These are phyloP conservation scores for Isichthys henryi DNA, from an alignment of 2,113 vertebrate species.

Conservation along the genomic window DNA sequence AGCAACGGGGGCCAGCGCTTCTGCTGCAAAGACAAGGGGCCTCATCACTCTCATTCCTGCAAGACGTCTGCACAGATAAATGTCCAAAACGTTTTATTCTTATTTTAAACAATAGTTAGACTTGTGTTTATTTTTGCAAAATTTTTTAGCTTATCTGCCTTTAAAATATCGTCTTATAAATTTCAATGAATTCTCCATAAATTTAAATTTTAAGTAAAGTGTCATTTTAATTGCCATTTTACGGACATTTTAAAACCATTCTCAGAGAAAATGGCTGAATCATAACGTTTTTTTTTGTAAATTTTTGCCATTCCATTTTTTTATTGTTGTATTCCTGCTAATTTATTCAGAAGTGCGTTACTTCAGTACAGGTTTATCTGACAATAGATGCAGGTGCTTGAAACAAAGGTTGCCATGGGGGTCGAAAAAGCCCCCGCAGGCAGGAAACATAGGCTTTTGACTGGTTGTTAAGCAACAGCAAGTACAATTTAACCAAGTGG, in stretches of 20 bases:
- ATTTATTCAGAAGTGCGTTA: not conserved
- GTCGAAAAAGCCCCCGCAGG: not conserved
- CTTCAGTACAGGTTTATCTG: conserved; percentile 5
- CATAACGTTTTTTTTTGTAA: not conserved
- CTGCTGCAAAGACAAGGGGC: not conserved
- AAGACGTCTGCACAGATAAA: not conserved
- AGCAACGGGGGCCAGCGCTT: not conserved
- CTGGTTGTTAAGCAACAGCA: conserved; percentile 14
- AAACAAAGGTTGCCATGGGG: conserved; percentile 13
- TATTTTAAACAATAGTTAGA: not conserved
- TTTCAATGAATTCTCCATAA: not conserved
- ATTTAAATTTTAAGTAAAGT: not conserved
- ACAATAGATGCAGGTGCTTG: conserved; percentile 9
- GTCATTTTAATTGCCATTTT: not conserved
- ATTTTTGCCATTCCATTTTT: not conserved
- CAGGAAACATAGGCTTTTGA: not conserved
- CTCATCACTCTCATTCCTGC: not conserved
- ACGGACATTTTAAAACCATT: not conserved
- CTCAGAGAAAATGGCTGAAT: not conserved
- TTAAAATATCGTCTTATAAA: not conserved
- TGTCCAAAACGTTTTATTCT: not conserved
- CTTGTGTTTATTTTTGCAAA: not conserved
- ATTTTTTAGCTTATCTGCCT: not conserved
- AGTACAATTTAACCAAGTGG: not conserved
- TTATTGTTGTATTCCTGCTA: not conserved